phyloP scores from a whole-genome alignment of 2,113 vertebrate species.

The Ophthalmolycus amberensis region DNA sequence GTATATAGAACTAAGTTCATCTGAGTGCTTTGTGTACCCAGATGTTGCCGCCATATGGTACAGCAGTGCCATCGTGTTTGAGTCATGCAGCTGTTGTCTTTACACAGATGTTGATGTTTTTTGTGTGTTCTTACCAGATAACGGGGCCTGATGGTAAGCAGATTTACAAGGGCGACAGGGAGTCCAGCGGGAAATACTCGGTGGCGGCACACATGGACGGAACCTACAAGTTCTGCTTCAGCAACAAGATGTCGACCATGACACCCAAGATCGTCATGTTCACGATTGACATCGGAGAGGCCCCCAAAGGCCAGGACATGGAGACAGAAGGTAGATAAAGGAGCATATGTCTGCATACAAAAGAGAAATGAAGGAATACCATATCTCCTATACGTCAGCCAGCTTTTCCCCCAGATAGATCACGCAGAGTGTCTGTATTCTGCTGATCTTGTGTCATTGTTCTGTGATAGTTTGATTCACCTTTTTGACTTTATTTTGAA shows the following conservation, averaged over 20 bases:
- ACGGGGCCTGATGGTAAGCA: slow-evolving; percentile 97
- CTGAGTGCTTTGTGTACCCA: neutral
- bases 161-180: slow-evolving; percentile 97
- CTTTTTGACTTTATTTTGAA: slow-evolving; percentile 43
- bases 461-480: neutral
- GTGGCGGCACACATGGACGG: slow-evolving; percentile 99
- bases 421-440: neutral
- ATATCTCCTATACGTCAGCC: neutral
- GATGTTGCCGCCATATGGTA: slow-evolving; percentile 53
- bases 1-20: too few species aligned
- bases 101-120: too few species aligned
- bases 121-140: slow-evolving; percentile 83
- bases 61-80: neutral
- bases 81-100: neutral
- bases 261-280: slow-evolving; percentile 99
- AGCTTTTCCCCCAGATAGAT: neutral
- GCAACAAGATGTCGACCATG: slow-evolving; percentile 99
- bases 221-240: slow-evolving; percentile 98
- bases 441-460: neutral
- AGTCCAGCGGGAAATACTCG: slow-evolving; percentile 98
- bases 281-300: slow-evolving; percentile 98
- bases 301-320: slow-evolving; percentile 97
- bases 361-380: neutral
- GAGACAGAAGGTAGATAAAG: slow-evolving; percentile 89
- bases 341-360: neutral